Evolutionary conservation across 2,797 vertebrate genomes (phyloP).

Genomic region (Gouania willdenowi): DNA sequence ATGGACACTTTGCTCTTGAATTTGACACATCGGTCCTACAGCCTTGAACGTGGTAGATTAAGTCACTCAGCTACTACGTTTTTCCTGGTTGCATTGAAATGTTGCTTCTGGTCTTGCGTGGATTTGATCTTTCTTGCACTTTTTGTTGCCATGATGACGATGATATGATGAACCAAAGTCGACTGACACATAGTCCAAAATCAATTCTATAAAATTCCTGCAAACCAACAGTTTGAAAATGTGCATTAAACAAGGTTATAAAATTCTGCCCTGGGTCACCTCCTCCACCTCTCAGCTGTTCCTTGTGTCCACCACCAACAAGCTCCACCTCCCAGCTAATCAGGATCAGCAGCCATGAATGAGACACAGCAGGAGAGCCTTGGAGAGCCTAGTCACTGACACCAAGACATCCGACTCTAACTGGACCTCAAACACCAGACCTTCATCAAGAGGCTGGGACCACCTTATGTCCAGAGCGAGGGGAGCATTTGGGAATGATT

Average conservation of each 20-base stretch:
- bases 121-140: too few species aligned
- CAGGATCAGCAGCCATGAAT: conserved; percentile 74
- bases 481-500: neutral
- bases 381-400: conserved; percentile 35
- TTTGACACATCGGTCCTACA: too few species aligned
- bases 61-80: too few species aligned
- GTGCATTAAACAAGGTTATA: too few species aligned
- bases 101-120: too few species aligned
- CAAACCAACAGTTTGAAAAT: conserved; percentile 2
- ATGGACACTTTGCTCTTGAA: too few species aligned
- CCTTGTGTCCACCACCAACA: conserved; percentile 34
- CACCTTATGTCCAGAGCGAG: neutral
- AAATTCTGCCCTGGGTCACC: conserved; percentile 17
- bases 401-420: conserved; percentile 41
- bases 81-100: too few species aligned
- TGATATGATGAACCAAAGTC: too few species aligned
- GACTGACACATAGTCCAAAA: too few species aligned
- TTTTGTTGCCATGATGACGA: too few species aligned
- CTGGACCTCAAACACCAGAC: conserved; percentile 2
- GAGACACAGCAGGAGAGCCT: conserved; percentile 42
- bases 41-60: too few species aligned
- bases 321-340: conserved; percentile 72
- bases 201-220: too few species aligned
- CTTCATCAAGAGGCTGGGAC: neutral
- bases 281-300: conserved; percentile 26